These are phyloP conservation scores for Solea solea DNA, from an alignment of 2,113 vertebrate species.

Conservation along the genomic window DNA sequence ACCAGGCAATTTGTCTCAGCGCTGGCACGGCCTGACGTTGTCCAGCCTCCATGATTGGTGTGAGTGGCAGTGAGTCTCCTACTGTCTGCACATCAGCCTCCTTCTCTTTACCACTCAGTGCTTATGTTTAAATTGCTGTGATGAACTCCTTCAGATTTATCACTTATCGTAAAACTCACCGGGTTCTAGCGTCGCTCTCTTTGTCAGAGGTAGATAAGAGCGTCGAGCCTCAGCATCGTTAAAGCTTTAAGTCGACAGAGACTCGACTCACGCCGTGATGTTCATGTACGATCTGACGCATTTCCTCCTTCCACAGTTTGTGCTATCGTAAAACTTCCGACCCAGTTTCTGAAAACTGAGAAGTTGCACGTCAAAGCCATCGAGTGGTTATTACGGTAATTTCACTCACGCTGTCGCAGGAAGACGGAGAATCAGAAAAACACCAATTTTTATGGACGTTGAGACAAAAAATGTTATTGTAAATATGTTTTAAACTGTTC, in stretches of 20 bases:
- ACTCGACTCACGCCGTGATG: too few relatives aligned
- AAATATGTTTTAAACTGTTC: too few relatives aligned
- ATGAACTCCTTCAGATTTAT: conserved; percentile 62
- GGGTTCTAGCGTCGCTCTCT: not conserved
- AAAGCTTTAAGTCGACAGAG: not conserved
- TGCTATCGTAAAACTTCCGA: too few relatives aligned
- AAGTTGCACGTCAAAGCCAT: too few relatives aligned
- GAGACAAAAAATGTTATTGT: too few relatives aligned
- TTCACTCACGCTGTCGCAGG: too few relatives aligned
- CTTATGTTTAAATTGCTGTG: conserved; percentile 59
- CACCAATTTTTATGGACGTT: too few relatives aligned
- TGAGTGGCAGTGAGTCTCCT: conserved; percentile 48
- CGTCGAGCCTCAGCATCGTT: not conserved
- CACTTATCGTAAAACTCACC: conserved; percentile 14
- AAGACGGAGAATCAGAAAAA: too few relatives aligned
- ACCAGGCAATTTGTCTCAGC: conserved; percentile 74
- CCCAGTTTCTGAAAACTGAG: too few relatives aligned
- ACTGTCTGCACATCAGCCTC: conserved; percentile 38
- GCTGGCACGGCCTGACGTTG: conserved; percentile 48
- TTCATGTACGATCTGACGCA: not conserved
- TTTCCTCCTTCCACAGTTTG: too few relatives aligned
- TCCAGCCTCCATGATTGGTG: conserved; percentile 43
- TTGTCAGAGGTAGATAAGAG: conserved; percentile 2
- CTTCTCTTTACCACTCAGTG: conserved; percentile 46
- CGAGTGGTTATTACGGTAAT: too few relatives aligned